Conservation (phyloP, 2,113 vertebrate species). For the Pongo abelii region DNA sequence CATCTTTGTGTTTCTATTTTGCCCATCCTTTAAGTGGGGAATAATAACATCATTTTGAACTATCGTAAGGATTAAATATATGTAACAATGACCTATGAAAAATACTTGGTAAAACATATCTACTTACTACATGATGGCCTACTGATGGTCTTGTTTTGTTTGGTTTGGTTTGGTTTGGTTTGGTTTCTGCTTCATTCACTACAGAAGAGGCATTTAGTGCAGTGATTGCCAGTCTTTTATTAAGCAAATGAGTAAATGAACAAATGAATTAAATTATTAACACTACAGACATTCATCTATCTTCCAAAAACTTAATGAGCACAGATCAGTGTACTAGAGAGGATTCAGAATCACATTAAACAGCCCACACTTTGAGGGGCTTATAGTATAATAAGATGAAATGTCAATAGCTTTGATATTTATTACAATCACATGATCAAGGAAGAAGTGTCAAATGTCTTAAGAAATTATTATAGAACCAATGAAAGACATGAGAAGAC, state of each 20-base stretch:
- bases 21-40: background rate
- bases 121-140: background rate
- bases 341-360: slow-evolving; percentile 17
- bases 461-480: background rate
- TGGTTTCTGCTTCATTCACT: background rate
- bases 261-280: background rate
- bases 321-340: background rate
- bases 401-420: background rate
- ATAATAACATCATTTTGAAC: background rate
- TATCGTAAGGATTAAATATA: background rate
- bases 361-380: background rate
- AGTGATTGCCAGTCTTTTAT: background rate
- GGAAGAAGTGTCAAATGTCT: background rate
- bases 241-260: background rate
- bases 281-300: background rate
- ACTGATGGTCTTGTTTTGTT: background rate
- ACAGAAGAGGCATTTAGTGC: background rate
- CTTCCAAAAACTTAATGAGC: background rate
- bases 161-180: background rate
- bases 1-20: background rate
- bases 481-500: background rate
- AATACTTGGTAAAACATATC: background rate
- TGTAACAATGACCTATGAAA: background rate
- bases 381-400: slow-evolving; percentile 1
- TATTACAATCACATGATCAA: background rate